Evolutionary conservation across 2,888 invertebrate species (phyloP).

Genomic region (Plutella xylostella): DNA sequence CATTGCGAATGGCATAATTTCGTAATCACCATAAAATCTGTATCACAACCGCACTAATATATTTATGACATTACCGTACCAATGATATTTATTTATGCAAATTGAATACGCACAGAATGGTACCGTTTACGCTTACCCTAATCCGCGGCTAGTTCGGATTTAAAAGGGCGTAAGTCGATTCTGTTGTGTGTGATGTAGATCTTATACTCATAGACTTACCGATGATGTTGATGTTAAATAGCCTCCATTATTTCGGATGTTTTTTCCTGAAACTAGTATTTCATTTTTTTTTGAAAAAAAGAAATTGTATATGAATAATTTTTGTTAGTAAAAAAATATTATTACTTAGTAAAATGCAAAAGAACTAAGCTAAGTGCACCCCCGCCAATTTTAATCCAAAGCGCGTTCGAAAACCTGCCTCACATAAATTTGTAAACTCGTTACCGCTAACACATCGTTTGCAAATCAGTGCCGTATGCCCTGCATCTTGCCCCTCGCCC

Average conservation of each 20-base stretch:
- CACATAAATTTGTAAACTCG: neutral
- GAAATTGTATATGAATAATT: too few relatives aligned
- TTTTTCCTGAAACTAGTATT: too few relatives aligned
- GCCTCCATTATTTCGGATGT: too few relatives aligned
- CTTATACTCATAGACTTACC: too few relatives aligned
- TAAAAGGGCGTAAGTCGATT: conserved; percentile 43
- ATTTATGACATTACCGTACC: conserved; percentile 62
- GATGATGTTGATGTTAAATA: too few relatives aligned
- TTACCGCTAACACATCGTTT: neutral
- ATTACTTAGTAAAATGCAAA: too few relatives aligned
- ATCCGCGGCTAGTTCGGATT: conserved; percentile 34
- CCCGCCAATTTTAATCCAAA: too few relatives aligned
- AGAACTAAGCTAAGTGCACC: too few relatives aligned
- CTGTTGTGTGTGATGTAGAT: too few relatives aligned
- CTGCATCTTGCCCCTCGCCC: conserved; percentile 36
- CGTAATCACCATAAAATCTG: conserved; percentile 69
- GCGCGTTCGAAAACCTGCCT: too few relatives aligned
- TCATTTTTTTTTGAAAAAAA: too few relatives aligned
- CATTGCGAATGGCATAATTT: conserved; percentile 42
- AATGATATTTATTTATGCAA: conserved; percentile 71
- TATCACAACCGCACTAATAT: conserved; percentile 66
- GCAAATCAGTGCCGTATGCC: conserved; percentile 5
- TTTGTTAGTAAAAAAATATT: too few relatives aligned
- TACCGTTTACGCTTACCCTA: conserved; percentile 58
- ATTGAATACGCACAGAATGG: conserved; percentile 64